phyloP scores from a whole-genome alignment of 2,888 invertebrate species.

The Rhingia rostrata region DNA sequence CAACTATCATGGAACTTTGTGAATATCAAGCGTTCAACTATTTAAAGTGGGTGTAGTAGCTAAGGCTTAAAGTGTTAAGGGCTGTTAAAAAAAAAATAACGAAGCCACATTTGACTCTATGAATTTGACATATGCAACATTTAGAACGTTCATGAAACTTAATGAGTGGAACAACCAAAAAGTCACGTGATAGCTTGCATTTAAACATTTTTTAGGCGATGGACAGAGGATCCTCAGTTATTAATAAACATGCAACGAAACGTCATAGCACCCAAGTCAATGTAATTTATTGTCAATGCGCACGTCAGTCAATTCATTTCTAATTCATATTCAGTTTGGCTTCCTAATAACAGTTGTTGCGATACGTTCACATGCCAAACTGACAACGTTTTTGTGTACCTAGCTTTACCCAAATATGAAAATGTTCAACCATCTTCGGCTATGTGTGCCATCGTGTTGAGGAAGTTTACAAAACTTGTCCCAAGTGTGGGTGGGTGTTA shows the following conservation, averaged over 20 bases:
- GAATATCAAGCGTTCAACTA: no score
- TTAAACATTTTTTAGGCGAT: no score
- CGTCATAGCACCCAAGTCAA: not conserved
- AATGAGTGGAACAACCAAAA: no score
- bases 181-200: no score
- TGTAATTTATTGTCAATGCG: not conserved
- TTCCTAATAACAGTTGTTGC: constrained; percentile 29
- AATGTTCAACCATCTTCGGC: constrained; percentile 26
- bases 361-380: constrained; percentile 14
- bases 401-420: constrained; percentile 18
- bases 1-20: no score
- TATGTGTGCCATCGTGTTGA: constrained; percentile 40
- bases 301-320: not conserved
- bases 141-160: no score
- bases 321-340: constrained; percentile 7
- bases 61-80: no score
- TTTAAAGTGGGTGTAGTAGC: no score
- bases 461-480: constrained; percentile 49
- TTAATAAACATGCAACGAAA: not conserved
- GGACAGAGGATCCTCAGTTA: no score
- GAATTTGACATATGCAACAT: no score
- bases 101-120: no score
- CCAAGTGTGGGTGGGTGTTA: not conserved
- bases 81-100: no score
- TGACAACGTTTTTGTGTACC: not conserved